These are phyloP conservation scores for Endomychus coccineus DNA, from an alignment of 2,888 invertebrate species.

Conservation along the genomic window DNA sequence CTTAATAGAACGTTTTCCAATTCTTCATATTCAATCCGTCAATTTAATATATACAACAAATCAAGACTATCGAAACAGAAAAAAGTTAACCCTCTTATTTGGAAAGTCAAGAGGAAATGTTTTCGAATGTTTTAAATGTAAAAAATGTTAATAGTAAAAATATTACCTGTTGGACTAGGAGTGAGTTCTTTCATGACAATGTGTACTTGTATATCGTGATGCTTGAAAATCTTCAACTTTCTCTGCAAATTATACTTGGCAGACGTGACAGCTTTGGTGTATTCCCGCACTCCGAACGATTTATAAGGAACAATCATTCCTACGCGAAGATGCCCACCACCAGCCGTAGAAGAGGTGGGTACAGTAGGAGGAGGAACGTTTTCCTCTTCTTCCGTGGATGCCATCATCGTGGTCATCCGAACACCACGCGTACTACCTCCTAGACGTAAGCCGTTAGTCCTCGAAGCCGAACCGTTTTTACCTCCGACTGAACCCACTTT, in stretches of 20 bases:
- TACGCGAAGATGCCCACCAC: constrained; percentile 46
- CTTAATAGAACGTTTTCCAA: no score
- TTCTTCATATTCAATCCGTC: no score
- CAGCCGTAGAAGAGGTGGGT: constrained; percentile 10
- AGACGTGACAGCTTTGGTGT: constrained; percentile 61
- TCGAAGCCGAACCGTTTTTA: constrained; percentile 32
- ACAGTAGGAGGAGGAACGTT: constrained; percentile 15
- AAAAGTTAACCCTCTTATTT: no score
- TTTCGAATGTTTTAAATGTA: no score
- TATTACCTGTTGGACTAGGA: constrained; percentile 70
- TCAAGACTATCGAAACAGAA: no score
- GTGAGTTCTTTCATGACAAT: constrained; percentile 66
- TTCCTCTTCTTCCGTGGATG: constrained; percentile 31
- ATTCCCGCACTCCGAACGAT: constrained; percentile 66
- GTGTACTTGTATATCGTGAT: constrained; percentile 61
- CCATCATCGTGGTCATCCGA: constrained; percentile 29
- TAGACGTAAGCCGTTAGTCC: constrained; percentile 39
- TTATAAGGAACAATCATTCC: constrained; percentile 73
- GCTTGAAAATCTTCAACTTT: constrained; percentile 61
- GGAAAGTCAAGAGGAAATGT: no score
- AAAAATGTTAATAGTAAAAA: no score
- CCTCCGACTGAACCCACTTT: constrained; percentile 35
- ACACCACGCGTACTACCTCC: constrained; percentile 35
- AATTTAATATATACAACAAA: no score
- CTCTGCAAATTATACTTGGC: constrained; percentile 60